Conservation (phyloP, 2,113 vertebrate genomes). For the Gadus chalcogrammus region DNA sequence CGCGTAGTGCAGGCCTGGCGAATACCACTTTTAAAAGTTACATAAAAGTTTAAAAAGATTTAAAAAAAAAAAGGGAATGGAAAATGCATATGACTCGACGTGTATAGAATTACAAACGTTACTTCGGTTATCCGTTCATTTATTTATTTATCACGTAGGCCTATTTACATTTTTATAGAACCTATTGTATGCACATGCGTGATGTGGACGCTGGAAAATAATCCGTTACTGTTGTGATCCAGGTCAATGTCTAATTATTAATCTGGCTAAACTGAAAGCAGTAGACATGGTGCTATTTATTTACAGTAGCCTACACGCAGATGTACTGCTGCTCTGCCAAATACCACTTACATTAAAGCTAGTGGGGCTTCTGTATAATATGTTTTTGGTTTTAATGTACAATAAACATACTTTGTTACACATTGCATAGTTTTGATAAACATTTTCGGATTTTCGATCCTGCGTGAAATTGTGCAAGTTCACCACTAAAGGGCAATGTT, state of each 20-base stretch:
- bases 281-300: background rate
- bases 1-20: constrained; percentile 1
- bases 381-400: too few species aligned
- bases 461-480: too few species aligned
- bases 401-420: too few species aligned
- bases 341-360: background rate
- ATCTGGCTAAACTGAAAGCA: constrained; percentile 18
- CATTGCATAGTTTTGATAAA: too few species aligned
- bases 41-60: background rate
- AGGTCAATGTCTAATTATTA: constrained; percentile 55
- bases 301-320: background rate
- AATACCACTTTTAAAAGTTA: too few species aligned
- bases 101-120: background rate
- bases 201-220: background rate
- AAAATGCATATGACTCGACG: background rate
- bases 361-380: background rate
- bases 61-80: background rate
- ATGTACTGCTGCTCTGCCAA: background rate
- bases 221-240: background rate
- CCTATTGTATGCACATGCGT: background rate
- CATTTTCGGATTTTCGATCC: too few species aligned
- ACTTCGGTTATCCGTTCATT: background rate
- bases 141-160: background rate
- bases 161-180: background rate
- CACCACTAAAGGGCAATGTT: too few species aligned